Percentiles rank a stretch among this genome's conserved stretches.
Conservation (phyloP, 2,797 vertebrate species). For the Rhinoraja longicauda region DNA sequence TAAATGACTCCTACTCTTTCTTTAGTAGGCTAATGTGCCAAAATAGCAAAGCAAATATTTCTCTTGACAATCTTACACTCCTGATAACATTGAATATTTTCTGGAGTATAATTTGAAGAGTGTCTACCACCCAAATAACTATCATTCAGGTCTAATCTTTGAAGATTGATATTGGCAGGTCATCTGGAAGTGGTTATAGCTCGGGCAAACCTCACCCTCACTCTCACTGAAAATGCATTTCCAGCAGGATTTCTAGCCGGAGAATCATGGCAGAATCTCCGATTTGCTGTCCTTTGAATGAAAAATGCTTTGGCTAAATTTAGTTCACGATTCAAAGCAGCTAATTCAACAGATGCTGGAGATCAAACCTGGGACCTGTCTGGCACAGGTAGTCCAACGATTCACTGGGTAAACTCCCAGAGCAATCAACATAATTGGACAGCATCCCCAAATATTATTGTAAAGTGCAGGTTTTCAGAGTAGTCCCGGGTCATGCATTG, state of each 20-base stretch:
- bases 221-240: not conserved
- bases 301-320: not conserved
- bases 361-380: not conserved
- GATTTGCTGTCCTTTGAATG: not conserved
- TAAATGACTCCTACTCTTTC: not conserved
- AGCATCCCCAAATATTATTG: not conserved
- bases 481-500: not conserved
- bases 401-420: not conserved
- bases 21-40: not conserved
- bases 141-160: not conserved
- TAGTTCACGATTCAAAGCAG: not conserved
- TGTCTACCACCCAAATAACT: not conserved
- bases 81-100: not conserved
- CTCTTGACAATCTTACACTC: not conserved
- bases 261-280: not conserved
- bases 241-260: not conserved
- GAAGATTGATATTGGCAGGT: not conserved
- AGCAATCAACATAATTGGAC: not conserved
- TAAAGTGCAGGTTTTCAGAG: not conserved
- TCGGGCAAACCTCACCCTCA: not conserved
- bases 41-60: not conserved
- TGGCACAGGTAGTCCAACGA: not conserved
- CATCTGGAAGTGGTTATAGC: not conserved
- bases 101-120: not conserved
- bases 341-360: not conserved